phyloP scores from a whole-genome alignment of 1,140 invertebrate species.

The Drosophila sucinea region DNA sequence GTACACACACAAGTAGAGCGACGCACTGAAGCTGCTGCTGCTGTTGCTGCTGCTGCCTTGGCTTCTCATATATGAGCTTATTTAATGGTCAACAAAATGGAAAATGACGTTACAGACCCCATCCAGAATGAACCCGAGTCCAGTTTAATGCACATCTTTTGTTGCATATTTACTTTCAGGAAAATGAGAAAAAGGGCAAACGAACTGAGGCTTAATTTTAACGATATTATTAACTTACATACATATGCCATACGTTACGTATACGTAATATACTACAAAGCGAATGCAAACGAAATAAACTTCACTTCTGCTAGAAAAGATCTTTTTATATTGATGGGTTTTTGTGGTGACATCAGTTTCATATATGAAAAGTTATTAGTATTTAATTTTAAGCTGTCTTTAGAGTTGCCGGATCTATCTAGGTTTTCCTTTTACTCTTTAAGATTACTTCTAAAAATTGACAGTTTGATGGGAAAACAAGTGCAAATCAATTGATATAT shows the following conservation, averaged over 20 bases:
- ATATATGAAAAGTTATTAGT: no score
- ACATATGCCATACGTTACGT: background rate
- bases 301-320: background rate
- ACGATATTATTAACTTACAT: constrained; percentile 13
- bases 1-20: background rate
- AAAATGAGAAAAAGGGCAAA: constrained; percentile 4
- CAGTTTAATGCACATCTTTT: constrained; percentile 18
- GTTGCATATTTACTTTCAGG: constrained; percentile 19
- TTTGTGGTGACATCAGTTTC: no score
- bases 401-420: no score
- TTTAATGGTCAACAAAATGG: constrained; percentile 25
- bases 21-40: background rate
- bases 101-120: constrained; percentile 12
- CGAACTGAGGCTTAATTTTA: constrained; percentile 9
- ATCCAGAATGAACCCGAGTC: background rate
- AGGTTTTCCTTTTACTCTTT: no score
- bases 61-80: constrained; percentile 19
- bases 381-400: no score
- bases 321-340: no score
- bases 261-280: background rate
- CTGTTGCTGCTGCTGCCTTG: background rate
- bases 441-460: no score
- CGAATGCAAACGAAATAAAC: background rate
- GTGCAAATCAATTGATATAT: no score
- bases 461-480: no score